Evolutionary conservation across 2,888 invertebrate species (phyloP), one percentile per base, ranked within the genome.

Genomic region (Ceraclea dissimilis): DNA sequence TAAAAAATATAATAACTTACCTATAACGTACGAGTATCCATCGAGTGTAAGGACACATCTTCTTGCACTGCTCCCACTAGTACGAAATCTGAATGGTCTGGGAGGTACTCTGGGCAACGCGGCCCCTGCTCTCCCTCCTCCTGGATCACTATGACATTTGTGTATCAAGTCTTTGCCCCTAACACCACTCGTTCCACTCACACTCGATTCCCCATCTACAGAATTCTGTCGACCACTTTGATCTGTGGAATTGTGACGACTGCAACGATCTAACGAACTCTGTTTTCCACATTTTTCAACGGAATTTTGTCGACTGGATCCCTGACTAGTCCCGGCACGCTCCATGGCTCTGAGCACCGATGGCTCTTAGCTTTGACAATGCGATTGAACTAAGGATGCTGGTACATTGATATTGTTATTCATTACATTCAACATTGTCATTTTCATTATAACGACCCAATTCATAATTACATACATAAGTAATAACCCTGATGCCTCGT

Each of bases 1-100:
- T n/a, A n/a, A n/a, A n/a, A n/a, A n/a, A n/a, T n/a, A n/a, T n/a
- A n/a, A n/a, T n/a, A 10, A 76, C 86, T 84, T 74, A 90, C 91
- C 90, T 78, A 91, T 91, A 66, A 90, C 89, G 74, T 91, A 91
- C 62, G 87, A 88, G 76, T 90, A 90, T 66, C 90, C 90, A 71
- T 90, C 90, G 64, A 91, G 79, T 49, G 88, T 89, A 63, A 90
- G 83, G 62, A 90, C 86, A 76, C 90, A 91, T 74, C 87, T 87
- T 68, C 86, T 79, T 20, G 86, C 79, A 59, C 82, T 82, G 65
- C 80, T 74, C 61, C 80, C 79, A 55, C 78, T 70, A 22, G 75
- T 74, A 62, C 74, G 70, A 66, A 75, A 75, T 53, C 77, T 70
- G 48, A 70, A 67, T 49, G 71, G 67, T 62, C 75, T 70, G 51